These are phyloP conservation scores for Solea solea DNA, from an alignment of 2,113 vertebrate species.

Conservation along the genomic window DNA sequence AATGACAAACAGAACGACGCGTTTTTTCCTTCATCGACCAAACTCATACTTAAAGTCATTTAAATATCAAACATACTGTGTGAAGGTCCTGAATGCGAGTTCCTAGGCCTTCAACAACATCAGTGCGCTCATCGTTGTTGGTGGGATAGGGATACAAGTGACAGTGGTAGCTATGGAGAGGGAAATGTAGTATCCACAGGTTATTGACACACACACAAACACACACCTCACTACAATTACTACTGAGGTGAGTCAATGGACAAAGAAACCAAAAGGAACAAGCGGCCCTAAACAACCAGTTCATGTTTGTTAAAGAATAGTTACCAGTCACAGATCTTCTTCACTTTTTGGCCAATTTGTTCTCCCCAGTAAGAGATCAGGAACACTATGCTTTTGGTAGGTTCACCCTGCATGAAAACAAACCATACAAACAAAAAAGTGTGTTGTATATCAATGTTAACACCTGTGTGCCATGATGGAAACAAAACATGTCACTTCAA, in stretches of 20 bases:
- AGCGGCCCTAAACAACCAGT: too few relatives aligned
- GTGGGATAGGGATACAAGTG: slow-evolving; percentile 94
- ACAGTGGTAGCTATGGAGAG: slow-evolving; percentile 89
- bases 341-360: slow-evolving; percentile 96
- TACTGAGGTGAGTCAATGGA: neutral
- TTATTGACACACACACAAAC: slow-evolving; percentile 2
- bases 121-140: slow-evolving; percentile 86
- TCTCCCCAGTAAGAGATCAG: slow-evolving; percentile 97
- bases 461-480: neutral
- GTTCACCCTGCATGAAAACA: slow-evolving; percentile 83
- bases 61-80: slow-evolving; percentile 78
- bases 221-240: neutral
- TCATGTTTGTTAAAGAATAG: slow-evolving; percentile 12
- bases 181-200: neutral
- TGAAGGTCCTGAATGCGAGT: slow-evolving; percentile 94
- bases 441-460: neutral
- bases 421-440: slow-evolving; percentile 7
- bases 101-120: slow-evolving; percentile 88
- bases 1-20: slow-evolving; percentile 2
- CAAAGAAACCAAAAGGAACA: too few relatives aligned
- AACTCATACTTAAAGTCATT: neutral
- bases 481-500: neutral
- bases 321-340: slow-evolving; percentile 99
- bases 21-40: slow-evolving; percentile 12
- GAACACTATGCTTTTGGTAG: slow-evolving; percentile 91